Evolutionary conservation across 2,888 invertebrate species (phyloP), one percentile per base, ranked within the genome.

Genomic region (Synanthedon vespiformis): DNA sequence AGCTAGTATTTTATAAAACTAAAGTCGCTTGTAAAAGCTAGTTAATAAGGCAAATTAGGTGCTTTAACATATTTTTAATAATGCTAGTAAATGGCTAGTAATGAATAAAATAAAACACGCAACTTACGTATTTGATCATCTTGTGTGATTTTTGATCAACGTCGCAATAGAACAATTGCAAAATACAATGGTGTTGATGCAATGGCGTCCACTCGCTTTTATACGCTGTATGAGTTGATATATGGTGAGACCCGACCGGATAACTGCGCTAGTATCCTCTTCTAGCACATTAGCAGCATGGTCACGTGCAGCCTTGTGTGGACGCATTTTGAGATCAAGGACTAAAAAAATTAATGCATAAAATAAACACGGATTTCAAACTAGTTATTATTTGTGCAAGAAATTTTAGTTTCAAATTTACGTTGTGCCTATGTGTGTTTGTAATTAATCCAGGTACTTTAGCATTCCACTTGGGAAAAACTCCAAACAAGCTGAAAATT

Each of bases 111-210:
- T 53, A 10, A 41, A 48, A 49, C 6, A 18, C 44, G n/a, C 12
- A 16, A 48, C 88, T 84, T 60, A 88, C 88, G 67, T 77, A 82
- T 84, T 88, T 89, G 67, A 85, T 84, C 88, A 88, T 89, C 53
- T 83, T 68, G 53, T 52, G 53, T 52, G 11, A 47, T 48, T 34
- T 57, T 55, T 56, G 50, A 55, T 53, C 52, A 18, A 48, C 22
- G 13, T 13, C 22, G 8, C 18, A 12, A 48, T 48, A 50, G 54
- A 44, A 51, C 54, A 56, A 53, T 53, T 54, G 59, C 50, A 48
- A 58, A 57, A 51, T 58, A 52, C 53, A 66, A 64, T 69, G 65
- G 62, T 63, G 55, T 55, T 51, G 48, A 55, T 52, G 52, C 44
- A 51, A 51, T 57, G 53, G 57, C 51, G 55, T 52, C 48, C 44